A percentile compares a stretch with the other conserved stretches of the same genome.
phyloP scores from a whole-genome alignment of 2,888 invertebrate species.

The Cerceris ruficornis region DNA sequence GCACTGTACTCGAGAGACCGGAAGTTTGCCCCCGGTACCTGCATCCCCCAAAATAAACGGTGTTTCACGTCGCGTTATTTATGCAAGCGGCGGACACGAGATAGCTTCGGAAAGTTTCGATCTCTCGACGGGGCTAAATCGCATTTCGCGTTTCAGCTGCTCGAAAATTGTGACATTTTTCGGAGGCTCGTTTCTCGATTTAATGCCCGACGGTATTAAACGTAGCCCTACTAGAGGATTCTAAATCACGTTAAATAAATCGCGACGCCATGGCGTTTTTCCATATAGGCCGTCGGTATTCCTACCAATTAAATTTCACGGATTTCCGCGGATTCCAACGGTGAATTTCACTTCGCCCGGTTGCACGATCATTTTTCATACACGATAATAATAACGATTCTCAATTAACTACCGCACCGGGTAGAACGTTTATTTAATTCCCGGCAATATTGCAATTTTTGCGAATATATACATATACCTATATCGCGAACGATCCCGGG shows the following conservation, averaged over 20 bases:
- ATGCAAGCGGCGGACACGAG: slow-evolving; percentile 56
- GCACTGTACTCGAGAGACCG: slow-evolving; percentile 59
- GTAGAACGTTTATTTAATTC: not conserved
- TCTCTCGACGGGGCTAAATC: slow-evolving; percentile 54
- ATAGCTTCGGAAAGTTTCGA: slow-evolving; percentile 59
- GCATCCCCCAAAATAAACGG: slow-evolving; percentile 59
- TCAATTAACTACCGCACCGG: not conserved
- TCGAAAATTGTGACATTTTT: slow-evolving; percentile 54
- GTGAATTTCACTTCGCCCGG: not conserved
- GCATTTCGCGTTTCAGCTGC: slow-evolving; percentile 52
- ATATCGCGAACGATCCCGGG: no score
- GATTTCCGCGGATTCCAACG: slow-evolving; percentile 18
- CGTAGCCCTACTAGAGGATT: slow-evolving; percentile 38
- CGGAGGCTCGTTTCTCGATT: slow-evolving; percentile 45
- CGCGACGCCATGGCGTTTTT: slow-evolving; percentile 30
- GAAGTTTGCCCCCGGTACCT: slow-evolving; percentile 51
- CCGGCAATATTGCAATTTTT: no score
- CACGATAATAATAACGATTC: no score
- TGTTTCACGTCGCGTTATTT: slow-evolving; percentile 62
- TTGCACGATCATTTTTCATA: no score
- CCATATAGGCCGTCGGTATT: slow-evolving; percentile 21
- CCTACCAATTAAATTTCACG: slow-evolving; percentile 28
- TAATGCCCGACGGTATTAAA: slow-evolving; percentile 54
- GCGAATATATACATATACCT: no score
- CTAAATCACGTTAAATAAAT: slow-evolving; percentile 46